A percentile compares a stretch with the other conserved stretches of the same genome.
These are phyloP conservation scores for Drosophila yooni DNA, from an alignment of 2,888 invertebrate genomes.

Conservation along the genomic window DNA sequence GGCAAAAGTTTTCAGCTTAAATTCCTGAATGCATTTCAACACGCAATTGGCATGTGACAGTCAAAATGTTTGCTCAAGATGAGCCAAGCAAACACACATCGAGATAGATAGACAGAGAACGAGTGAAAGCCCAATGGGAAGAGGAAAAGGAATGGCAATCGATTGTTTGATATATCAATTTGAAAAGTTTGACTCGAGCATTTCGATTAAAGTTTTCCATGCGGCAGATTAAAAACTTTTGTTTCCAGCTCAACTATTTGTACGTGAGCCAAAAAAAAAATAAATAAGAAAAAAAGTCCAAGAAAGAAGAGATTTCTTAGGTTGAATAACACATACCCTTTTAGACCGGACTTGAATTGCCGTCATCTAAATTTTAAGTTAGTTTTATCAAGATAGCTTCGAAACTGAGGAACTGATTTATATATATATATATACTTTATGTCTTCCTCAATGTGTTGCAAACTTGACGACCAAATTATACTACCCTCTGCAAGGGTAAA, in stretches of 20 bases:
- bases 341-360: background rate
- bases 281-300: background rate
- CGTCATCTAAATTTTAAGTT: background rate
- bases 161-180: constrained; percentile 81
- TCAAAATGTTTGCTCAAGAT: constrained; percentile 69
- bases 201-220: constrained; percentile 80
- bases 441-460: background rate
- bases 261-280: constrained; percentile 40
- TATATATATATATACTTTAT: background rate
- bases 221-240: constrained; percentile 78
- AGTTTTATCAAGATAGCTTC: background rate
- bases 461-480: background rate
- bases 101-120: constrained; percentile 1
- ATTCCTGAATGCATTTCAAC: constrained; percentile 77
- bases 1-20: constrained; percentile 77
- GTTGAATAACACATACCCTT: background rate
- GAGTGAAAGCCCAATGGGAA: background rate
- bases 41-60: constrained; percentile 78
- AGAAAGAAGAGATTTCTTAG: background rate
- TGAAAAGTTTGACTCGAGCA: constrained; percentile 75
- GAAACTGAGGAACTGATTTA: background rate
- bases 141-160: constrained; percentile 57
- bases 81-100: constrained; percentile 27
- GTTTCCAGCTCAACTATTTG: constrained; percentile 53
- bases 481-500: no score